These are phyloP conservation scores for Neoaliturus tenellus DNA, from an alignment of 2,888 invertebrate species.

Conservation along the genomic window DNA sequence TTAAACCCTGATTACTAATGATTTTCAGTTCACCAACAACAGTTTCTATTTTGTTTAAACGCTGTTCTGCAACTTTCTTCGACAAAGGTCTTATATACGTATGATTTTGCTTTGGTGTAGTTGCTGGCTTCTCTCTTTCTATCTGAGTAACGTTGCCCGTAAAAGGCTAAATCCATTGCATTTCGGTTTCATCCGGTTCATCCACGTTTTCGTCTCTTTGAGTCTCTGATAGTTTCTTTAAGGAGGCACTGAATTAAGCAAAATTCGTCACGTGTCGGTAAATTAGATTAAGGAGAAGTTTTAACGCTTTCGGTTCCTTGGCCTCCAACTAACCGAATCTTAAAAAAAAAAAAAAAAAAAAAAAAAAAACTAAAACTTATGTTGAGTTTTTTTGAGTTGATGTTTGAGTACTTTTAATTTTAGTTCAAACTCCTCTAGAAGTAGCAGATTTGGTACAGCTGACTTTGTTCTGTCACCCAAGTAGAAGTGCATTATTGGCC, in stretches of 20 bases:
- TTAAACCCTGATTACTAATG: conserved; percentile 28
- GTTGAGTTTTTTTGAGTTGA: no score
- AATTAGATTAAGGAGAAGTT: no score
- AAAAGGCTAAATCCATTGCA: background rate
- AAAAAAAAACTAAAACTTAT: no score
- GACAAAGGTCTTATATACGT: conserved; percentile 44
- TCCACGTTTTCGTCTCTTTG: conserved; percentile 24
- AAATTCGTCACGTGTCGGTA: no score
- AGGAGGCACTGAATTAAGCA: conserved; percentile 8
- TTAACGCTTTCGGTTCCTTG: no score
- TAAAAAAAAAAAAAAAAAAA: no score
- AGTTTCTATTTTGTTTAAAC: conserved; percentile 43
- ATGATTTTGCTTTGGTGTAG: conserved; percentile 1
- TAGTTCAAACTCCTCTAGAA: no score
- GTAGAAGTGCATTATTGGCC: no score
- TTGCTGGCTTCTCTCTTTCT: conserved; percentile 10
- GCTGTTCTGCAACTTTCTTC: conserved; percentile 40
- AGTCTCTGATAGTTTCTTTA: conserved; percentile 28
- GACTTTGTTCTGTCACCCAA: no score
- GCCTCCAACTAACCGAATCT: no score
- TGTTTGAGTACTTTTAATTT: no score
- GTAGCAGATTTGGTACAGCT: no score
- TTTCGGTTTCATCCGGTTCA: conserved; percentile 34
- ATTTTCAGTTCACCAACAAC: conserved; percentile 30
- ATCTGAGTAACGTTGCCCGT: conserved; percentile 4